A percentile compares a stretch with the other conserved stretches of the same genome.
phyloP scores from a whole-genome alignment of 1,140 invertebrate species.

The Orchestia grillus region DNA sequence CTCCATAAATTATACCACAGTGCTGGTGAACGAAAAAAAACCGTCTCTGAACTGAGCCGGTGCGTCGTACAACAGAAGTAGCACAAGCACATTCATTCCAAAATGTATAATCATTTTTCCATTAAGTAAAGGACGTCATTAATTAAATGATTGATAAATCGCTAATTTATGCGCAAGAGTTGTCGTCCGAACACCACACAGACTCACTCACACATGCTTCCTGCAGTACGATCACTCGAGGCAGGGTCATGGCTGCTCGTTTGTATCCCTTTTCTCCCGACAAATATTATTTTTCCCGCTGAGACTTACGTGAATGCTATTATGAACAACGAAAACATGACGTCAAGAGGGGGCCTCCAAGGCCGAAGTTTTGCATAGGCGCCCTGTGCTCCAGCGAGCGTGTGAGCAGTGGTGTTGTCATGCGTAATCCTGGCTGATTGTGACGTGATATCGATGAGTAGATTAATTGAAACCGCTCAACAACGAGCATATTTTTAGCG shows the following conservation, averaged over 20 bases:
- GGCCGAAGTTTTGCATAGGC: not conserved
- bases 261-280: not conserved
- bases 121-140: not conserved
- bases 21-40: not conserved
- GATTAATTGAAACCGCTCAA: not conserved
- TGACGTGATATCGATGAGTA: not conserved
- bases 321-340: slow-evolving; percentile 9
- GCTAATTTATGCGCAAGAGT: not conserved
- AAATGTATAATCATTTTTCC: not conserved
- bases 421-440: not conserved
- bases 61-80: not conserved
- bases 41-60: not conserved
- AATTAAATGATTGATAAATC: not conserved
- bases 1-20: not conserved
- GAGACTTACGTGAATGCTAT: not conserved
- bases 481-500: not conserved
- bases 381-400: not conserved
- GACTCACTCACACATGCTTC: not conserved
- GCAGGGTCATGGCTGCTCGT: not conserved
- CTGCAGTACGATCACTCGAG: not conserved
- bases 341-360: not conserved
- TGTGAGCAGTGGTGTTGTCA: not conserved
- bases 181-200: not conserved
- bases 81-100: not conserved
- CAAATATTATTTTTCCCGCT: not conserved